Evolutionary conservation across 2,888 invertebrate genomes (phyloP).

Genomic region (Himalopsyche kuldschensis): DNA sequence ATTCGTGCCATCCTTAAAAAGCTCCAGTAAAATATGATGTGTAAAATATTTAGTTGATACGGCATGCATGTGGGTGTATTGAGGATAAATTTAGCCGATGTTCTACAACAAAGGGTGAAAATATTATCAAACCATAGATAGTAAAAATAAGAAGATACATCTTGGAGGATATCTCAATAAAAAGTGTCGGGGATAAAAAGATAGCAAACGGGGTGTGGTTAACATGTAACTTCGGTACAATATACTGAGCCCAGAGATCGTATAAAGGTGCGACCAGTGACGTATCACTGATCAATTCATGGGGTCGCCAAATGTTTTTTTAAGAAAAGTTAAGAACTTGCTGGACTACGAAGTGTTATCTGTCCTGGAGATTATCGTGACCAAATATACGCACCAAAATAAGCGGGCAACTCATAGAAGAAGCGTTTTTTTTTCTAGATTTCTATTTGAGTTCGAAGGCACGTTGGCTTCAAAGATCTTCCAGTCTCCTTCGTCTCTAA

Average conservation of each 20-base stretch:
- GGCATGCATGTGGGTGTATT: not conserved
- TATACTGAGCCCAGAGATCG: not conserved
- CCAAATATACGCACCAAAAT: too few relatives aligned
- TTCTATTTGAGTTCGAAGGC: too few relatives aligned
- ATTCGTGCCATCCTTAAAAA: too few relatives aligned
- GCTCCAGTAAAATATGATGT: too few relatives aligned
- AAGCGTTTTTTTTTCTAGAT: too few relatives aligned
- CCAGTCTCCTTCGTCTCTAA: too few relatives aligned
- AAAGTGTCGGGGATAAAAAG: constrained; percentile 21
- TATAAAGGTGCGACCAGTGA: not conserved
- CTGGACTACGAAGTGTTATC: too few relatives aligned
- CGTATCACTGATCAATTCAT: not conserved
- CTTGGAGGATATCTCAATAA: constrained; percentile 29
- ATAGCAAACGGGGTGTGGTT: constrained; percentile 15
- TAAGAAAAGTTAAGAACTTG: too few relatives aligned
- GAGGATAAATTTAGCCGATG: not conserved
- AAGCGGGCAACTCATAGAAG: too few relatives aligned
- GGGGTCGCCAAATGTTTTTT: too few relatives aligned
- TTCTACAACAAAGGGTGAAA: constrained; percentile 16
- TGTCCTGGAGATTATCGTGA: too few relatives aligned
- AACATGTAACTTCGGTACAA: constrained; percentile 6
- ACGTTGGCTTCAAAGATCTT: too few relatives aligned
- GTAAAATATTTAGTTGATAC: not conserved
- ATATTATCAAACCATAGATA: constrained; percentile 17
- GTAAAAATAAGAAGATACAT: constrained; percentile 11